Conservation (phyloP, 2,113 vertebrate species). For the Thinocorus orbignyianus region DNA sequence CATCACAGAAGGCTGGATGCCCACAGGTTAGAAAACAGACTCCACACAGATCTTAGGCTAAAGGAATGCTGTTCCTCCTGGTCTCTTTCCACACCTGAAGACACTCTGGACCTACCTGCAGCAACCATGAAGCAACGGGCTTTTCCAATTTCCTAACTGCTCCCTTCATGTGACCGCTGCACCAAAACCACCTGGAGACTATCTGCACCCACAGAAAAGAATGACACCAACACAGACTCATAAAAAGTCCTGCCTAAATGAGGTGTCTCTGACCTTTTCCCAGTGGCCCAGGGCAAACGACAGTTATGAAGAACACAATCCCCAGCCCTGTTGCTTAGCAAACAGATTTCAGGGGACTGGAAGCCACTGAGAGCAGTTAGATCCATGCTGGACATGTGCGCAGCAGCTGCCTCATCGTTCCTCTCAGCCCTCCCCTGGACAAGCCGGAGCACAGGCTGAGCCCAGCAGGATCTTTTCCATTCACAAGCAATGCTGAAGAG, state of each 20-base stretch:
- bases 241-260: background rate
- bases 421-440: no score
- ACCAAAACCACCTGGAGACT: background rate
- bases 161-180: background rate
- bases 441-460: background rate
- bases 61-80: background rate
- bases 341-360: background rate
- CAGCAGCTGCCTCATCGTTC: background rate
- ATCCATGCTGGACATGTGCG: background rate
- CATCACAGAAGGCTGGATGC: background rate
- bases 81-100: background rate
- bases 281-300: background rate
- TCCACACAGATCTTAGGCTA: background rate
- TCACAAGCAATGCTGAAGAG: background rate
- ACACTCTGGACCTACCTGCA: background rate
- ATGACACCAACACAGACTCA: background rate
- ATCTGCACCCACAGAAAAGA: background rate
- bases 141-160: background rate
- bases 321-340: background rate
- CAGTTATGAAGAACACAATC: background rate
- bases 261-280: background rate
- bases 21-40: background rate
- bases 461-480: background rate
- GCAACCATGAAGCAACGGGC: background rate
- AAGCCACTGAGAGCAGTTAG: background rate